Conservation (phyloP, 1,140 invertebrate genomes). For the Drosophila saltans region DNA sequence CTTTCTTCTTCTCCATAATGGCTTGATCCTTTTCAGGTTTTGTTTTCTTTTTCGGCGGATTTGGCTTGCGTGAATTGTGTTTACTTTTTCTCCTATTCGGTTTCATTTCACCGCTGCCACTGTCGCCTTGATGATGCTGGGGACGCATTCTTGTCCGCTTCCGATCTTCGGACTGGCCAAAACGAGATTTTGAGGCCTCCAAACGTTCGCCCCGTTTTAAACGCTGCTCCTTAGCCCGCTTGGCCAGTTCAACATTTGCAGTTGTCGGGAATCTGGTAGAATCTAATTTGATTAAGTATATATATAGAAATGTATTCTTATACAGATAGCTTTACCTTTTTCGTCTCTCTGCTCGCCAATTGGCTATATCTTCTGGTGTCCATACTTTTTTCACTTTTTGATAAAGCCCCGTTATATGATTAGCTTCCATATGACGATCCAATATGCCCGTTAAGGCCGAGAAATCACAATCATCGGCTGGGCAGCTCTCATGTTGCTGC, state of each 20-base stretch:
- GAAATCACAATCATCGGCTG: slow-evolving; percentile 92
- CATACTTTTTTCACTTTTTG: slow-evolving; percentile 89
- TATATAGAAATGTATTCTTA: background rate
- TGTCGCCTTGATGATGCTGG: background rate
- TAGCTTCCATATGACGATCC: slow-evolving; percentile 90
- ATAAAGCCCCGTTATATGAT: slow-evolving; percentile 91
- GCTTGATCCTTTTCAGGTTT: background rate
- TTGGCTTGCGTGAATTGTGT: background rate
- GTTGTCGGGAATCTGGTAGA: slow-evolving; percentile 86
- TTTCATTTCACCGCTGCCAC: slow-evolving; percentile 5
- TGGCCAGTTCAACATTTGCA: slow-evolving; percentile 88
- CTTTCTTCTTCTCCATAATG: background rate
- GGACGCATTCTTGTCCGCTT: slow-evolving; percentile 18
- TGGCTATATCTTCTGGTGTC: slow-evolving; percentile 90
- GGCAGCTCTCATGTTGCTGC: slow-evolving; percentile 88
- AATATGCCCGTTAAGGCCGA: slow-evolving; percentile 90
- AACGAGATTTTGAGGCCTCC: slow-evolving; percentile 83
- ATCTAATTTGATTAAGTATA: background rate
- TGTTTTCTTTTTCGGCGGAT: background rate
- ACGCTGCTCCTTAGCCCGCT: slow-evolving; percentile 87
- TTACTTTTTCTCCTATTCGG: slow-evolving; percentile 7
- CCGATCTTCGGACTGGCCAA: slow-evolving; percentile 80
- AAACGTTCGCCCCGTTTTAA: slow-evolving; percentile 88
- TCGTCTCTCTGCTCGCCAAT: slow-evolving; percentile 92
- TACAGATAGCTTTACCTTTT: slow-evolving; percentile 82